Evolutionary conservation across 2,113 vertebrate genomes (phyloP).

Genomic region (Callaeas wilsoni): DNA sequence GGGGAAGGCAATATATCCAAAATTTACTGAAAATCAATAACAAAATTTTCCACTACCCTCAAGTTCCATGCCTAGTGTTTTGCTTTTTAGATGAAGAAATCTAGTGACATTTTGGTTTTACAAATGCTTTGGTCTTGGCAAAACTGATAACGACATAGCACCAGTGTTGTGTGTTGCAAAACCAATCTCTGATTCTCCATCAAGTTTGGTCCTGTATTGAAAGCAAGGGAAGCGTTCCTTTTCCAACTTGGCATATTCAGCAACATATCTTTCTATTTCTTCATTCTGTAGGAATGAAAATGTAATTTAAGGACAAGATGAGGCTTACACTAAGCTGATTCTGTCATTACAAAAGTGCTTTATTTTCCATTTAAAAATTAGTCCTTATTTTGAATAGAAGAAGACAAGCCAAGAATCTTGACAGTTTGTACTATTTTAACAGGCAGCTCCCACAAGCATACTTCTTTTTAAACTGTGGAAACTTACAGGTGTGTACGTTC

Average conservation of each 20-base stretch:
- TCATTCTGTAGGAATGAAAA: conserved; percentile 14
- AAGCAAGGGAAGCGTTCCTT: neutral
- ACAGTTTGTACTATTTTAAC: neutral
- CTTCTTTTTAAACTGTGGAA: neutral
- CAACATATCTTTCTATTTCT: neutral
- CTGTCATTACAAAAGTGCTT: neutral
- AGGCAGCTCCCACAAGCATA: neutral
- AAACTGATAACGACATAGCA: neutral
- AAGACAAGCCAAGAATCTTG: neutral
- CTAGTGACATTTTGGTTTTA: neutral
- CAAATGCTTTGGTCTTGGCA: neutral
- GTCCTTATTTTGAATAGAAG: neutral
- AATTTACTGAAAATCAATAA: neutral
- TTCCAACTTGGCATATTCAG: neutral
- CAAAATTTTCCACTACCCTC: neutral
- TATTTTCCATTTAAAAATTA: neutral
- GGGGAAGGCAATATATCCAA: neutral
- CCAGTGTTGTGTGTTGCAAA: neutral
- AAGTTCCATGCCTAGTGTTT: neutral
- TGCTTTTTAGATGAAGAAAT: neutral
- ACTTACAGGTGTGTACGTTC: neutral
- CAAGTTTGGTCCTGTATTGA: conserved; percentile 19
- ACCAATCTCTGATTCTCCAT: neutral
- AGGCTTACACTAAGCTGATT: neutral
- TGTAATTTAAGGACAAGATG: conserved; percentile 17